Percentiles rank a stretch among this genome's conserved stretches.
phyloP scores from a whole-genome alignment of 2,888 invertebrate genomes.

The Teleogryllus oceanicus region DNA sequence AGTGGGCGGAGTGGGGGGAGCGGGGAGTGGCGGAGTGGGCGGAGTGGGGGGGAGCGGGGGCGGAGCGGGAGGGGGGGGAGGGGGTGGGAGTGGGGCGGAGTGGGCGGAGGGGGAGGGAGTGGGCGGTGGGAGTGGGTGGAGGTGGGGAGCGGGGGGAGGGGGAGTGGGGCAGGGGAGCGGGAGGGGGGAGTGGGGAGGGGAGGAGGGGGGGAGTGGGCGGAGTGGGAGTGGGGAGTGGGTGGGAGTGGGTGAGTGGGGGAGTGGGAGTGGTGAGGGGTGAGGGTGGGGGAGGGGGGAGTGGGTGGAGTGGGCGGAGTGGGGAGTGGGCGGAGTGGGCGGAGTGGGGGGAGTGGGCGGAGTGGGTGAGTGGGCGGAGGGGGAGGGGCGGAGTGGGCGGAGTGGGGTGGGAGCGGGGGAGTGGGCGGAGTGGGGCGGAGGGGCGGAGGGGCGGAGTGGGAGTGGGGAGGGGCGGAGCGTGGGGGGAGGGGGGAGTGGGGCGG shows the following conservation, averaged over 20 bases:
- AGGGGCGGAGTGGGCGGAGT: background rate
- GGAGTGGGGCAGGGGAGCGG: background rate
- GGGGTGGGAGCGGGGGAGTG: background rate
- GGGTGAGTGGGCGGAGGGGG: too few relatives aligned
- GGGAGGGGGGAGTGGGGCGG: background rate
- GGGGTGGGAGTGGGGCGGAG: background rate
- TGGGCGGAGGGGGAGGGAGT: background rate
- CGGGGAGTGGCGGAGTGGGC: too few relatives aligned
- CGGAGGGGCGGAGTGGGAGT: too few relatives aligned
- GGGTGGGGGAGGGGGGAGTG: too few relatives aligned
- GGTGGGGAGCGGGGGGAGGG: background rate
- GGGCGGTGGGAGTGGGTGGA: background rate
- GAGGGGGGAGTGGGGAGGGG: background rate
- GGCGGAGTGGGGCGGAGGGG: too few relatives aligned
- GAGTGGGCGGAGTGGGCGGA: too few relatives aligned
- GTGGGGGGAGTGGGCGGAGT: too few relatives aligned
- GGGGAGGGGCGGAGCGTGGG: too few relatives aligned
- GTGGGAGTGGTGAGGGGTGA: too few relatives aligned
- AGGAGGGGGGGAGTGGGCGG: background rate
- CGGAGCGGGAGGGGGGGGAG: background rate
- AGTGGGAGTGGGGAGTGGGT: background rate
- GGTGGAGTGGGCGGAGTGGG: too few relatives aligned
- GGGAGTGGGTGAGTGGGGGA: too few relatives aligned
- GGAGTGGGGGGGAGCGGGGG: too few relatives aligned
- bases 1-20: background rate